These are phyloP conservation scores for Dysdera silvatica DNA, from an alignment of 1,140 invertebrate species.

Conservation along the genomic window DNA sequence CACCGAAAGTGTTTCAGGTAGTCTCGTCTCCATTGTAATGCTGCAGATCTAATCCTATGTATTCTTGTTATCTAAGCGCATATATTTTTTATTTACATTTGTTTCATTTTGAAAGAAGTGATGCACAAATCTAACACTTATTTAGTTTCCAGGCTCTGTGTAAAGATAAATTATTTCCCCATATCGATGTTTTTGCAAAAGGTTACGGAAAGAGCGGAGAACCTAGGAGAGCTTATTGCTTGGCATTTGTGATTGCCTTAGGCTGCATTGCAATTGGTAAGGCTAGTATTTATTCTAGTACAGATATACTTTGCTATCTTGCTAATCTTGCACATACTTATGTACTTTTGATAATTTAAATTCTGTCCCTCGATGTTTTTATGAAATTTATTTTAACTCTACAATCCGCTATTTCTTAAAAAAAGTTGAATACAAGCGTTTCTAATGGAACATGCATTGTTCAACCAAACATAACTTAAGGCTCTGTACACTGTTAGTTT, in stretches of 20 bases:
- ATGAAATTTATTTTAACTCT: background rate
- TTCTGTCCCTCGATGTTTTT: background rate
- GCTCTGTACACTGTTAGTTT: too few relatives aligned
- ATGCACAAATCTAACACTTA: background rate
- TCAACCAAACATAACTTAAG: too few relatives aligned
- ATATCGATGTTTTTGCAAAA: constrained; percentile 84
- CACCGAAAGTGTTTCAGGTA: constrained; percentile 56
- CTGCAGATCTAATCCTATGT: background rate
- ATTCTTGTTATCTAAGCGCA: background rate
- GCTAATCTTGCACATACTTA: too few relatives aligned
- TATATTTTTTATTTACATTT: background rate
- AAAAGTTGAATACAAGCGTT: too few relatives aligned
- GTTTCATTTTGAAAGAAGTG: background rate
- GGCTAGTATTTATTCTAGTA: too few relatives aligned
- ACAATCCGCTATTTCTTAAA: too few relatives aligned
- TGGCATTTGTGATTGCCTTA: constrained; percentile 79
- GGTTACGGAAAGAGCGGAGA: constrained; percentile 88
- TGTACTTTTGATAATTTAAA: too few relatives aligned
- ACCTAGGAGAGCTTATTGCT: constrained; percentile 82
- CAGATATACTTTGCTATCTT: too few relatives aligned
- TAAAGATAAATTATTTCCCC: constrained; percentile 89
- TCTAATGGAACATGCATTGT: too few relatives aligned
- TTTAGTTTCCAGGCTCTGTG: constrained; percentile 56
- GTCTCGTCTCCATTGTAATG: background rate
- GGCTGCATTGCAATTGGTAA: constrained; percentile 67